These are phyloP conservation scores for Ondatra zibethicus DNA, from an alignment of 2,113 vertebrate genomes.

Conservation along the genomic window DNA sequence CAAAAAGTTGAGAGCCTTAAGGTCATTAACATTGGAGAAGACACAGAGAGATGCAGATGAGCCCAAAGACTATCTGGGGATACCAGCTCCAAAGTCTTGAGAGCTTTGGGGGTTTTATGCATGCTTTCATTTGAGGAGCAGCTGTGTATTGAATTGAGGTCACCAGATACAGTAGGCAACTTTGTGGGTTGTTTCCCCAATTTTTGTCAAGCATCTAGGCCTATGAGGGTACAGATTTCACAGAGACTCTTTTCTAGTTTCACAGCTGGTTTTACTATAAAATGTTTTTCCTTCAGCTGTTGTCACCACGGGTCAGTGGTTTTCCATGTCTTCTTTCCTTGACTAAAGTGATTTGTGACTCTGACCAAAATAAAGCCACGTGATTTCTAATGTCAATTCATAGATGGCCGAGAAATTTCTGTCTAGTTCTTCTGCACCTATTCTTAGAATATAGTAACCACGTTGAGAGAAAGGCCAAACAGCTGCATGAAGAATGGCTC, in stretches of 20 bases:
- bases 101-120: slow-evolving; percentile 48
- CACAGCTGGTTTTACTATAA: slow-evolving; percentile 16
- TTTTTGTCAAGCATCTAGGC: slow-evolving; percentile 70
- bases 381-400: neutral
- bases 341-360: neutral
- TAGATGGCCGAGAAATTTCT: neutral
- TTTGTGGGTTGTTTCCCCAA: slow-evolving; percentile 36
- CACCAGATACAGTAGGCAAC: slow-evolving; percentile 67
- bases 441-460: neutral
- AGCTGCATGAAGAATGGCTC: neutral
- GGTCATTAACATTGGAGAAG: slow-evolving; percentile 61
- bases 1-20: slow-evolving; percentile 69
- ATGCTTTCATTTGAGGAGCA: slow-evolving; percentile 62
- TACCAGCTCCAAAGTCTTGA: slow-evolving; percentile 42
- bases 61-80: slow-evolving; percentile 51
- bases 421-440: neutral
- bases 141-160: slow-evolving; percentile 58
- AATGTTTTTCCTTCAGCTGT: neutral
- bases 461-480: neutral
- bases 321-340: neutral
- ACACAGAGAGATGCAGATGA: slow-evolving; percentile 71
- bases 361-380: neutral
- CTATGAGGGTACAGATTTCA: slow-evolving; percentile 61
- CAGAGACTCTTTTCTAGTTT: slow-evolving; percentile 60
- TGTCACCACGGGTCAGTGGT: neutral